Conservation (phyloP, 1,140 invertebrate species). For the Olivierus martensii region DNA sequence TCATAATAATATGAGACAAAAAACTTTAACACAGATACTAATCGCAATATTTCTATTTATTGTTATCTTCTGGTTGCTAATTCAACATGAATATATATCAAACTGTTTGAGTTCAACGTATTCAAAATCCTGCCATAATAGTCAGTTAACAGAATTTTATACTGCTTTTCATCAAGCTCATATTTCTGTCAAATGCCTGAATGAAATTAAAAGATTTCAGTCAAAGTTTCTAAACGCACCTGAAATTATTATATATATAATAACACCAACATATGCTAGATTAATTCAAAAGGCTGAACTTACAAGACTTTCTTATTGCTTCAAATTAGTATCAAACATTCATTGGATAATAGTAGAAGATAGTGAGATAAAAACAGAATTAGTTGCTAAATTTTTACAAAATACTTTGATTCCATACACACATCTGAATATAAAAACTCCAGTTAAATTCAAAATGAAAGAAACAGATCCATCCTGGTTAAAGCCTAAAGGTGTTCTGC, state of each 20-base stretch:
- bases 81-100: too few relatives aligned
- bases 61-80: too few relatives aligned
- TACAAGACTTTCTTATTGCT: constrained; percentile 74
- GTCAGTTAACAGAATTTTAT: too few relatives aligned
- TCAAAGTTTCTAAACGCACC: too few relatives aligned
- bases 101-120: too few relatives aligned
- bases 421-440: constrained; percentile 61
- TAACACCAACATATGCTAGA: constrained; percentile 83
- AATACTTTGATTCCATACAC: constrained; percentile 56
- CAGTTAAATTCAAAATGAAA: constrained; percentile 48
- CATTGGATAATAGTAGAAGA: constrained; percentile 97
- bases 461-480: constrained; percentile 65
- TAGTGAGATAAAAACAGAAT: constrained; percentile 49
- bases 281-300: constrained; percentile 90
- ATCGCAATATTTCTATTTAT: too few relatives aligned
- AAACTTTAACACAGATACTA: too few relatives aligned
- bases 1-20: too few relatives aligned
- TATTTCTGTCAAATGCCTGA: too few relatives aligned
- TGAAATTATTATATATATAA: constrained; percentile 50
- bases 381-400: constrained; percentile 67
- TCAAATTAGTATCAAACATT: constrained; percentile 71
- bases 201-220: too few relatives aligned
- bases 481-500: constrained; percentile 85
- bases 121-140: too few relatives aligned
- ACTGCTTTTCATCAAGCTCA: too few relatives aligned